Evolutionary conservation across 1,140 invertebrate species (phyloP).

Genomic region (Calycopis cecrops): DNA sequence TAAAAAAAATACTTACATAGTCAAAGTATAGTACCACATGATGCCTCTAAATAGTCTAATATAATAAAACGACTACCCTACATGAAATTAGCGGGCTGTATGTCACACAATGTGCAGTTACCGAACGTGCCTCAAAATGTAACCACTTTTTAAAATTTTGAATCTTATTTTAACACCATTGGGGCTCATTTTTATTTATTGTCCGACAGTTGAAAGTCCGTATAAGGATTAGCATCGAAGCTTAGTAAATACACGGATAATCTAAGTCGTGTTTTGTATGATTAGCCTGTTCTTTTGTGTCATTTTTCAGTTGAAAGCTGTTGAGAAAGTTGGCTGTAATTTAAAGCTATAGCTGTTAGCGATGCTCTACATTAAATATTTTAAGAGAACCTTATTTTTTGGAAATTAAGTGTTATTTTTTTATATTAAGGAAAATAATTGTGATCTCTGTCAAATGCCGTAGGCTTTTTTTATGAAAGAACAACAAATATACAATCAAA

Average conservation of each 20-base stretch:
- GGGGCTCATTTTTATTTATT: constrained; percentile 13
- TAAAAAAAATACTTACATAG: constrained; percentile 31
- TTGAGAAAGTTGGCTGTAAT: neutral
- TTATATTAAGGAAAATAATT: too few relatives aligned
- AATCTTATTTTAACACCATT: constrained; percentile 15
- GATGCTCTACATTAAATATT: too few relatives aligned
- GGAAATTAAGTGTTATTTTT: too few relatives aligned
- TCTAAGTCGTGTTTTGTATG: constrained; percentile 35
- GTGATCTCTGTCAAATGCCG: too few relatives aligned
- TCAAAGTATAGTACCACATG: constrained; percentile 28
- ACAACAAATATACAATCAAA: too few relatives aligned
- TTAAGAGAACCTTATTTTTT: too few relatives aligned
- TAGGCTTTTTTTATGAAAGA: too few relatives aligned
- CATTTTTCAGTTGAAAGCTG: neutral
- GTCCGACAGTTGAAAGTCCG: constrained; percentile 3
- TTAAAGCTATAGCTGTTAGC: too few relatives aligned
- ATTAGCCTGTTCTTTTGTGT: constrained; percentile 25
- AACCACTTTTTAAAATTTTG: constrained; percentile 14
- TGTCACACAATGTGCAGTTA: constrained; percentile 32
- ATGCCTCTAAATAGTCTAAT: constrained; percentile 4
- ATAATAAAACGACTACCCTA: constrained; percentile 32
- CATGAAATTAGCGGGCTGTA: constrained; percentile 33
- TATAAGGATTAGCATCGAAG: constrained; percentile 18
- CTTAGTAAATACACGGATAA: constrained; percentile 32
- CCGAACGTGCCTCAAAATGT: constrained; percentile 13